phyloP scores from a whole-genome alignment of 2,113 vertebrate genomes.

The Hydrolagus affinis region DNA sequence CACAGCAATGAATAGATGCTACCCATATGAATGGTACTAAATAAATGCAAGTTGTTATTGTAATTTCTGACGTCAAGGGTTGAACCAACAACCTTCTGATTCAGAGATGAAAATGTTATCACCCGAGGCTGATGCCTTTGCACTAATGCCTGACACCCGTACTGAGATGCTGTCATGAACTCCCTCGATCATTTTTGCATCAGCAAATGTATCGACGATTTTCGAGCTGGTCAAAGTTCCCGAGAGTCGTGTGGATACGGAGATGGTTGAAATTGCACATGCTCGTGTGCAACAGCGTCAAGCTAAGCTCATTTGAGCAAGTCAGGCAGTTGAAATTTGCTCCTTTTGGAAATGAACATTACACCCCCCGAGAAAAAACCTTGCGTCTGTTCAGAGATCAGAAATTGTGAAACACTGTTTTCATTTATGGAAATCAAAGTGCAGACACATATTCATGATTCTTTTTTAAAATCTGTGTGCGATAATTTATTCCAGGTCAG shows the following conservation, averaged over 20 bases:
- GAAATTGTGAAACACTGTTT: not conserved
- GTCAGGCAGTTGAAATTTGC: not conserved
- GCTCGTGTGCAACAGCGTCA: not conserved
- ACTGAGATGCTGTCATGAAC: too few relatives aligned
- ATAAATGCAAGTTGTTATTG: too few relatives aligned
- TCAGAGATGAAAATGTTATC: too few relatives aligned
- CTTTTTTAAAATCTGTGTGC: constrained; percentile 1
- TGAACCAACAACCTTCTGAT: too few relatives aligned
- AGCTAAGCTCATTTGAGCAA: not conserved
- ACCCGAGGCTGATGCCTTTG: too few relatives aligned
- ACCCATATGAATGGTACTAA: too few relatives aligned
- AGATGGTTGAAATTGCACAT: not conserved
- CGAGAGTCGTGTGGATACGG: not conserved
- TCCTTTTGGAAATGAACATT: not conserved
- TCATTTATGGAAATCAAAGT: not conserved
- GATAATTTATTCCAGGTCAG: not conserved
- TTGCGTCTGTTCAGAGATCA: not conserved
- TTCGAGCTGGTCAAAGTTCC: not conserved
- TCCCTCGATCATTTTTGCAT: not conserved
- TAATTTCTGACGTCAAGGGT: too few relatives aligned
- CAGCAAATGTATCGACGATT: not conserved
- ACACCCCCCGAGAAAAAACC: not conserved
- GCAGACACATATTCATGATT: not conserved
- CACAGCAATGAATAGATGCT: too few relatives aligned
- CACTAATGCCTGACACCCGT: too few relatives aligned